These are phyloP conservation scores for Ammospiza caudacuta DNA, from an alignment of 2,113 vertebrate species.

Conservation along the genomic window DNA sequence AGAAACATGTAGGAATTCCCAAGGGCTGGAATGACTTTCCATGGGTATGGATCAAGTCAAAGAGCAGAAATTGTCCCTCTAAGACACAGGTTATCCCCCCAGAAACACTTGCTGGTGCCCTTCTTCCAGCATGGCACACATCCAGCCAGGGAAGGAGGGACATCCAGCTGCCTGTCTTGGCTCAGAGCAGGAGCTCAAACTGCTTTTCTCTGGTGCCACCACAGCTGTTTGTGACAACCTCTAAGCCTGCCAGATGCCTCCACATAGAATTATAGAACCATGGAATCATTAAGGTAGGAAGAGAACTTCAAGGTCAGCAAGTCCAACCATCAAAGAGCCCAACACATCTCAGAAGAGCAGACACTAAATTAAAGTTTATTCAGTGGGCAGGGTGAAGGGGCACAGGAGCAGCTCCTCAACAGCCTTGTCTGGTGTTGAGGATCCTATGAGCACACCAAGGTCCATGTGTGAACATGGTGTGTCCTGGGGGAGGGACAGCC, in stretches of 20 bases:
- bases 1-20: background rate
- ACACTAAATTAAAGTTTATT: background rate
- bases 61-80: background rate
- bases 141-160: background rate
- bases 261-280: rapidly evolving
- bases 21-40: background rate
- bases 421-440: background rate
- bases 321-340: background rate
- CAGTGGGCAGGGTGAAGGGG: background rate
- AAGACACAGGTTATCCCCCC: background rate
- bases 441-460: background rate
- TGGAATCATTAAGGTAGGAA: background rate
- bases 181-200: background rate
- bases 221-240: background rate
- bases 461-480: background rate
- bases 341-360: background rate
- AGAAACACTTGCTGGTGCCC: too few species aligned
- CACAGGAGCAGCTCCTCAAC: background rate
- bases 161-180: rapidly evolving
- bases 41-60: background rate
- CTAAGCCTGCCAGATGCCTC: background rate
- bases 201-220: background rate
- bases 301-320: background rate
- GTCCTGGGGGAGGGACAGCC: background rate
- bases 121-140: background rate